Base-by-base conservation (phyloP, 2,113 vertebrate species). In the Peromyscus leucopus region DNA sequence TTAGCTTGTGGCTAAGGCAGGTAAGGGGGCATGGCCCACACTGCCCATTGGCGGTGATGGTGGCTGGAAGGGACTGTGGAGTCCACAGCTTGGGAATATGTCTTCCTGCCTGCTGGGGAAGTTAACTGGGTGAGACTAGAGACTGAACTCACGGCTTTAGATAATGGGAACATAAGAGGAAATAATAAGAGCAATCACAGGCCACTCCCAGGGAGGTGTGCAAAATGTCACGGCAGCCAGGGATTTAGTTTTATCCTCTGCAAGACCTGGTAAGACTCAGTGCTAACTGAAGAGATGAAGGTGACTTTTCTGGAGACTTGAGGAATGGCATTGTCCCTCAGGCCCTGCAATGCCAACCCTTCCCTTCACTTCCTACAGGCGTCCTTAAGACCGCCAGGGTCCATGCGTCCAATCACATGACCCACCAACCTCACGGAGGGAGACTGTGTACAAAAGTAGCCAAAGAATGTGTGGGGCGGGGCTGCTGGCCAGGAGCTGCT, bases 41-140 rank as follows among this genome's bases (percentile, higher is more conserved):
- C 3, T 3, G 42, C 12, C 3, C 3, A 2, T 5, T 16, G 28
- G 57, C 59, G 59, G 22, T 2, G 5, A 24, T 6, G 12, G 75
- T 74, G 46, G 3, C 93, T 89, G 31, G 82, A 36, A 26, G 71
- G 80, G 7, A 28, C 33, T 12, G 16, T 31, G 2, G 7, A 9
- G 4, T 55, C 31, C n/a, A 5, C 13, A 42, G 55, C 55, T 39
- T 39, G 2, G 3, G 42, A 80, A 31, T 48, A 36, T 9, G 13
- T 31, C 67, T 89, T 63, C 74, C 72, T 74, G 63, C 83, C 84
- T 93, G 59, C 48, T 4, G 51, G 55, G 63, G 28, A 48, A 92
- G 89, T 76, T 79, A 79, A 87, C 13, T 84, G 63, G 76, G 48
- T 92, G 91, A 92, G 85, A 74, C 59, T 26, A n/a, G 85, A 96